Conservation (phyloP, 2,797 vertebrate genomes). For the Decapterus maruadsi region DNA sequence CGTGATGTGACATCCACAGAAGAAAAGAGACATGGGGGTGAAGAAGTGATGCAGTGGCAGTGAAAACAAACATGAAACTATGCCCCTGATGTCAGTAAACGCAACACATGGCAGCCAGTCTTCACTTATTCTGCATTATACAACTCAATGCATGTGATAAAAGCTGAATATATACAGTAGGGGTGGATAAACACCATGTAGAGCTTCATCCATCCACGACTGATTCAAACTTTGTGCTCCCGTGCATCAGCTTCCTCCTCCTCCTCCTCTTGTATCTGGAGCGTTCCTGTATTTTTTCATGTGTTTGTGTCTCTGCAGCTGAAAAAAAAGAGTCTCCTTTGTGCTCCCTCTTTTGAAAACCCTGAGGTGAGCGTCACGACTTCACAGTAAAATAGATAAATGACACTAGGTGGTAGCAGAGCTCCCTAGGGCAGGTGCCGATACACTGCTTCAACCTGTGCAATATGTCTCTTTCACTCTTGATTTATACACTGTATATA, state of each 20-base stretch:
- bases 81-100: slow-evolving; percentile 18
- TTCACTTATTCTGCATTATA: neutral
- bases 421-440: slow-evolving; percentile 60
- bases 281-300: neutral
- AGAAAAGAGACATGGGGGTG: slow-evolving; percentile 26
- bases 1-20: slow-evolving; percentile 40
- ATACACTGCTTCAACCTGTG: slow-evolving; percentile 44
- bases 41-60: slow-evolving; percentile 28
- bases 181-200: neutral
- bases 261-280: neutral
- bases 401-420: slow-evolving; percentile 83
- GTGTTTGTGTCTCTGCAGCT: slow-evolving; percentile 12
- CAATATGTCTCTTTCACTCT: slow-evolving; percentile 54
- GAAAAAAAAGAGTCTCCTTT: neutral
- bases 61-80: slow-evolving; percentile 14
- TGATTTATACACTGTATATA: slow-evolving; percentile 51
- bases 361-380: slow-evolving; percentile 41
- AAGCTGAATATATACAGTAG: neutral
- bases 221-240: neutral
- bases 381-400: slow-evolving; percentile 67
- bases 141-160: neutral
- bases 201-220: neutral
- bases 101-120: neutral
- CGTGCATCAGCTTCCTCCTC: neutral
- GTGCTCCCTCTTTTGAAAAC: slow-evolving; percentile 22